A percentile compares a stretch with the other conserved stretches of the same genome.
Evolutionary conservation across 2,888 invertebrate genomes (phyloP).

Genomic region (Dolichomitus sp.): DNA sequence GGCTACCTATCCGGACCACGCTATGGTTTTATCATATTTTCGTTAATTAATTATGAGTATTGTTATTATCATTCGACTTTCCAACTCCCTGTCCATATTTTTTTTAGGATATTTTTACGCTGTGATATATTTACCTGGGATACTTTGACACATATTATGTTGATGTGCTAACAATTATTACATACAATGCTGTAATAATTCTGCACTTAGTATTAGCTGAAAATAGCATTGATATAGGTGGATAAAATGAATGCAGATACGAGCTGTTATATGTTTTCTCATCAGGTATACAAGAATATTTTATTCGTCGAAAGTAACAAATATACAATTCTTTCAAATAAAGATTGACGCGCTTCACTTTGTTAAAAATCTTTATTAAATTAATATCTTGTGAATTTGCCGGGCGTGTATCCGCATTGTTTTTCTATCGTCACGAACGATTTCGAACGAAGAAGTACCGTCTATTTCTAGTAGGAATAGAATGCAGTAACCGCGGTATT

Average conservation of each 20-base stretch:
- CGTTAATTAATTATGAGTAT: no score
- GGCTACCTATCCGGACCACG: no score
- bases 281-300: conserved; percentile 86
- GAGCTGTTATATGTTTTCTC: conserved; percentile 45
- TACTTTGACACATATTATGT: no score
- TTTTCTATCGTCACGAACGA: conserved; percentile 26
- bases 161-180: no score
- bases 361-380: conserved; percentile 60
- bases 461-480: conserved; percentile 31
- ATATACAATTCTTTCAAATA: conserved; percentile 85
- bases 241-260: background rate
- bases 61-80: no score
- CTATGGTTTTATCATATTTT: no score
- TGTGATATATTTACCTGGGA: no score
- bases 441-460: conserved; percentile 31
- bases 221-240: background rate
- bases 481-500: conserved; percentile 72
- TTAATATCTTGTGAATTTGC: conserved; percentile 63
- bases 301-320: conserved; percentile 86
- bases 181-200: background rate
- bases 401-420: conserved; percentile 9
- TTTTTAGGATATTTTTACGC: no score
- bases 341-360: conserved; percentile 75
- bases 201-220: background rate
- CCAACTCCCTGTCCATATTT: no score